A percentile compares a stretch with the other conserved stretches of the same genome.
phyloP scores from a whole-genome alignment of 2,888 invertebrate species.

The Chloromyia formosa region DNA sequence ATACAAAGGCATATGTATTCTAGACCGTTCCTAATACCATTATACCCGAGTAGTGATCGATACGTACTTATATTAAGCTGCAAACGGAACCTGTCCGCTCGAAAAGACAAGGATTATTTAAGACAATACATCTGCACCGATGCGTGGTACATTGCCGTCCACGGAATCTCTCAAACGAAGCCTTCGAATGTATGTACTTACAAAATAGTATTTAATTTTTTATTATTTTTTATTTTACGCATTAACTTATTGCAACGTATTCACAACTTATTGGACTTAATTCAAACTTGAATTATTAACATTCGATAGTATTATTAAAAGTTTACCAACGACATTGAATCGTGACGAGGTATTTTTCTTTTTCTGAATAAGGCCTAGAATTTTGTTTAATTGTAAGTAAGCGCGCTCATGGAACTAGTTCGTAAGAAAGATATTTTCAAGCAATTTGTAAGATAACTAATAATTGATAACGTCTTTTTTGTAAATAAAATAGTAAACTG shows the following conservation, averaged over 20 bases:
- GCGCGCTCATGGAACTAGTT: constrained; percentile 20
- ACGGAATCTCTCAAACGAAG: background rate
- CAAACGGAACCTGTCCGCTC: too few relatives aligned
- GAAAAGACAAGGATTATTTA: too few relatives aligned
- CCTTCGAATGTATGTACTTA: too few relatives aligned
- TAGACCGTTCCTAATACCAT: too few relatives aligned
- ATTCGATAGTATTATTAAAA: constrained; percentile 25
- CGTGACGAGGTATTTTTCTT: background rate
- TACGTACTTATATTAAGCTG: too few relatives aligned
- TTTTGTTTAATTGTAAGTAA: background rate
- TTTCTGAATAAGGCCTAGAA: background rate
- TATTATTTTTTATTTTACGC: background rate
- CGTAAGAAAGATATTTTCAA: background rate
- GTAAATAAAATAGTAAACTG: constrained; percentile 42
- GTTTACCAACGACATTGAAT: constrained; percentile 29
- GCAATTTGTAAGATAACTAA: constrained; percentile 29
- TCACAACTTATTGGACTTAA: too few relatives aligned
- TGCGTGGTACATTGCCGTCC: too few relatives aligned
- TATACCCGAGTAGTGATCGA: too few relatives aligned
- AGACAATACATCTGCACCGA: too few relatives aligned
- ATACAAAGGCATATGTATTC: too few relatives aligned
- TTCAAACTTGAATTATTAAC: too few relatives aligned
- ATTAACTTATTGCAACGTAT: background rate
- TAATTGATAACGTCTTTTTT: background rate
- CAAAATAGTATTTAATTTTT: background rate